phyloP scores from a whole-genome alignment of 2,113 vertebrate genomes.

The Leptosomus discolor region DNA sequence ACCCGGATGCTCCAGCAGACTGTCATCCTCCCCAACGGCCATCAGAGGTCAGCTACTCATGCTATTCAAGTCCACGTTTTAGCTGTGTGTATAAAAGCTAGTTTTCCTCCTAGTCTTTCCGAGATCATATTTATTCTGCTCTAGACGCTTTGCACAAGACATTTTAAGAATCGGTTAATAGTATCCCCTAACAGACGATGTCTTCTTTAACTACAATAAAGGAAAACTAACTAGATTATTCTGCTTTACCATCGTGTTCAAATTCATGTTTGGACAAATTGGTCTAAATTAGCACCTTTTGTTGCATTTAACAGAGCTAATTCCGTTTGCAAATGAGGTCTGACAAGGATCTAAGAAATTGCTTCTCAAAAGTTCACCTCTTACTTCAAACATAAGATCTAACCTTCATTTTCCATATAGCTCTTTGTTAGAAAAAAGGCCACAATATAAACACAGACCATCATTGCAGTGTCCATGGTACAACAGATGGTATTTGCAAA shows the following conservation, averaged over 20 bases:
- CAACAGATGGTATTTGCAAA: background rate
- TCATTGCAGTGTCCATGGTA: background rate
- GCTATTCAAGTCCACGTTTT: background rate
- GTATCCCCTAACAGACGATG: background rate
- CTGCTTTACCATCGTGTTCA: background rate
- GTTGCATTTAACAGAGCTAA: background rate
- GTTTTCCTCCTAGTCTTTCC: background rate
- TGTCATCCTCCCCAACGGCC: background rate
- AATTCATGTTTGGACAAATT: background rate
- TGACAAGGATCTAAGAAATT: background rate
- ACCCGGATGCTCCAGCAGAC: background rate
- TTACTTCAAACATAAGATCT: rapidly evolving
- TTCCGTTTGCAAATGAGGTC: background rate
- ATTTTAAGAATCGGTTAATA: background rate
- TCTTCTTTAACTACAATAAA: background rate
- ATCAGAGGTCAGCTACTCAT: background rate
- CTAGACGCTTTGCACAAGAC: background rate
- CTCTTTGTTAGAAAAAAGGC: background rate
- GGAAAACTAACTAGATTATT: background rate
- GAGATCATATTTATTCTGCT: background rate
- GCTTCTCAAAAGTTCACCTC: background rate
- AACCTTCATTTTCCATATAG: background rate
- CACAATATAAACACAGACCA: background rate
- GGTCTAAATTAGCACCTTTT: background rate
- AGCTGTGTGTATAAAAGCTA: background rate